Conservation (phyloP, 2,888 invertebrate genomes). For the Callimorpha dominula region DNA sequence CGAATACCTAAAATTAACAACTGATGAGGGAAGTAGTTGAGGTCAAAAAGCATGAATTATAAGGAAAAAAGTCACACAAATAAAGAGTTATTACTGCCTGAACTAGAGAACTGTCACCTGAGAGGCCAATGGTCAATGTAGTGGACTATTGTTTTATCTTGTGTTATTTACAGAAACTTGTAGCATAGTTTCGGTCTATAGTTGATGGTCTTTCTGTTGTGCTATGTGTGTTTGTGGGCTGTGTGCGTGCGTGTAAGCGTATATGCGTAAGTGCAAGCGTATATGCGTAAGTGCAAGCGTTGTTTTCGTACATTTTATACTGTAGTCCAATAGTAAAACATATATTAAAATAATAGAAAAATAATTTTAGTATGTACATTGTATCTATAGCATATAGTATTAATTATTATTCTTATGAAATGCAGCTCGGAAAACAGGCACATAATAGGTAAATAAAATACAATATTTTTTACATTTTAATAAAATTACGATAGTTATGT, state of each 20-base stretch:
- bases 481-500: constrained; percentile 1
- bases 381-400: background rate
- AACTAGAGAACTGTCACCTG: no score
- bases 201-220: background rate
- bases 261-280: background rate
- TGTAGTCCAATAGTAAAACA: background rate
- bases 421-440: constrained; percentile 19
- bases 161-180: no score
- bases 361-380: background rate
- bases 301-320: background rate
- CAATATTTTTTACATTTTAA: constrained; percentile 12
- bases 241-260: background rate
- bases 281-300: background rate
- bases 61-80: no score
- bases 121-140: no score
- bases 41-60: no score
- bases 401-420: constrained; percentile 17
- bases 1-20: no score
- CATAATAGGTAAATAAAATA: constrained; percentile 22
- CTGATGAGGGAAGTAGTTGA: no score
- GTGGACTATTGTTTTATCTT: no score
- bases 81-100: no score
- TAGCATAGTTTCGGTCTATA: background rate
- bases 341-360: background rate
- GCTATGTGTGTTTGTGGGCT: background rate